Percentiles rank a stretch among this genome's conserved stretches.
Evolutionary conservation across 2,797 vertebrate species (phyloP).

Genomic region (Peromyscus attwateri): DNA sequence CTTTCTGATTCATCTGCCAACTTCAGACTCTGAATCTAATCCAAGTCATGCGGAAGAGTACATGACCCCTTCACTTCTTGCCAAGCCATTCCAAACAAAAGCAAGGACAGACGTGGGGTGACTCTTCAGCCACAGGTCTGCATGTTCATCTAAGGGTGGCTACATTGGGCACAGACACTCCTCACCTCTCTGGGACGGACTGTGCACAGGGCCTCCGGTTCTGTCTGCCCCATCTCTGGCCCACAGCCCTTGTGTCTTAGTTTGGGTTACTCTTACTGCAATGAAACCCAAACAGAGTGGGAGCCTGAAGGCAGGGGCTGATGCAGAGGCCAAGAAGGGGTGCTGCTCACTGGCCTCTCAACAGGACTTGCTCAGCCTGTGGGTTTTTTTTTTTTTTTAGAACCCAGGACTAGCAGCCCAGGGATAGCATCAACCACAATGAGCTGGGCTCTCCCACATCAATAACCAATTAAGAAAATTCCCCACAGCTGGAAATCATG

Average conservation of each 20-base stretch:
- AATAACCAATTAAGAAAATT: not conserved
- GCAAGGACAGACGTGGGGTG: not conserved
- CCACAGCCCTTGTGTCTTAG: not conserved
- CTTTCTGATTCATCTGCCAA: conserved; percentile 44
- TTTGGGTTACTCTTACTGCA: not conserved
- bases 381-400: not conserved
- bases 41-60: conserved; percentile 56
- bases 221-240: not conserved
- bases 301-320: not conserved
- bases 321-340: not conserved
- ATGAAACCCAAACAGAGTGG: not conserved
- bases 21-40: conserved; percentile 66
- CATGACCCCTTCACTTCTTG: not conserved
- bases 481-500: not conserved
- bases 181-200: not conserved
- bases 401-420: not conserved
- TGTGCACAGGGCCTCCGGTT: not conserved
- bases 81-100: not conserved
- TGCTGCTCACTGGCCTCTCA: not conserved
- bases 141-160: rapidly evolving
- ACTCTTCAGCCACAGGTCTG: not conserved
- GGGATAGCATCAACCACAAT: not conserved
- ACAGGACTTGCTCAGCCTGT: not conserved
- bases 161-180: too few species aligned
- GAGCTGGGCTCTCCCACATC: not conserved